Conservation (phyloP, 2,888 invertebrate genomes). For the Hedychridium roseum region DNA sequence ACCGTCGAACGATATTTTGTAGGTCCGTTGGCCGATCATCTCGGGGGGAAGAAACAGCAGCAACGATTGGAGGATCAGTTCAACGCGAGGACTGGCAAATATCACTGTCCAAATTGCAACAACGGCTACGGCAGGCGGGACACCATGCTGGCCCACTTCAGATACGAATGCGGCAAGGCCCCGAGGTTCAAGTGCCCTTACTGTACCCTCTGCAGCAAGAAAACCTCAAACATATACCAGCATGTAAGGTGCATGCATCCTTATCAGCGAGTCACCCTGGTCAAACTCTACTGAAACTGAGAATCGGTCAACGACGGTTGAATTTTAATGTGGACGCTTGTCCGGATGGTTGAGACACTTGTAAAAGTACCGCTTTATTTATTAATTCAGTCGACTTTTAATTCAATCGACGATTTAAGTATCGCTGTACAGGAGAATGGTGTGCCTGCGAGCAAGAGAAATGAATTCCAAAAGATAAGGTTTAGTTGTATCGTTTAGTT, state of each 20-base stretch:
- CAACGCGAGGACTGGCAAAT: constrained; percentile 53
- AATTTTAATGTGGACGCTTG: too few species aligned
- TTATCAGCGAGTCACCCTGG: constrained; percentile 47
- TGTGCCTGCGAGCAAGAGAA: too few species aligned
- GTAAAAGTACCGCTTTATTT: too few species aligned
- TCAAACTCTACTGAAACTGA: constrained; percentile 52
- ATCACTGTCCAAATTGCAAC: constrained; percentile 60
- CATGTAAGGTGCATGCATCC: constrained; percentile 56
- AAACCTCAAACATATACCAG: constrained; percentile 56
- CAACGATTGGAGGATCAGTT: constrained; percentile 41
- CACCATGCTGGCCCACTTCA: constrained; percentile 60
- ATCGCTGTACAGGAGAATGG: too few species aligned
- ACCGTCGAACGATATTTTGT: constrained; percentile 45
- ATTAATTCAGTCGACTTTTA: too few species aligned
- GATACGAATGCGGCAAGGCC: constrained; percentile 61
- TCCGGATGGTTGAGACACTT: too few species aligned
- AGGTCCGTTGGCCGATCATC: constrained; percentile 37
- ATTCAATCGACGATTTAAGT: too few species aligned
- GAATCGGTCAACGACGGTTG: too few species aligned
- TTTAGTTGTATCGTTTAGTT: too few species aligned
- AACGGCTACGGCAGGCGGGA: constrained; percentile 59
- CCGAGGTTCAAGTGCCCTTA: constrained; percentile 60
- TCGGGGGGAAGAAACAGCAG: constrained; percentile 40
- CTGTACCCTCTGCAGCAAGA: constrained; percentile 54
- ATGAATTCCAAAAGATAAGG: too few species aligned